phyloP scores from a whole-genome alignment of 2,113 vertebrate genomes.

The Oriolus oriolus region DNA sequence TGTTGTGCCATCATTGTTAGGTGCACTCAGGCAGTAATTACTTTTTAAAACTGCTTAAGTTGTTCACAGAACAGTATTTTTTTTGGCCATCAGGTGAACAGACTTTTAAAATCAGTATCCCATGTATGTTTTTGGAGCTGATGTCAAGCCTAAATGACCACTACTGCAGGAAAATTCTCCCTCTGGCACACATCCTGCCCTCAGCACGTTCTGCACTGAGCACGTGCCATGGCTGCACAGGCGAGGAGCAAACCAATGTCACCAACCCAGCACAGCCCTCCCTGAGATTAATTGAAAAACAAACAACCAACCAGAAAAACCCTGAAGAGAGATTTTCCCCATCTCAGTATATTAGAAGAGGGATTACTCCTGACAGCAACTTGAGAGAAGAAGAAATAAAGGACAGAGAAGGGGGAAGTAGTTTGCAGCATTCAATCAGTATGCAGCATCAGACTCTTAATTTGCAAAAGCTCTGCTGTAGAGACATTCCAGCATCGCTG shows the following conservation, averaged over 20 bases:
- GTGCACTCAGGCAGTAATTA: neutral
- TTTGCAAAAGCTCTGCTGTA: conserved; percentile 46
- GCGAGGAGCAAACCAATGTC: conserved; percentile 18
- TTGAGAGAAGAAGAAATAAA: conserved; percentile 55
- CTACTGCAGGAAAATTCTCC: neutral
- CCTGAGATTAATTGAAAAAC: conserved; percentile 55
- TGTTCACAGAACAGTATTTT: neutral
- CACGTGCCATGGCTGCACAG: neutral
- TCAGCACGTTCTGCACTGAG: neutral
- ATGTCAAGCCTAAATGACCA: neutral
- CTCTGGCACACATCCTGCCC: neutral
- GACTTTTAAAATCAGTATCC: neutral
- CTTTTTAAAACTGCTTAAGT: neutral
- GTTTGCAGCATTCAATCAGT: conserved; percentile 52
- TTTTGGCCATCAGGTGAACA: neutral
- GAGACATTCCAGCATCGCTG: conserved; percentile 17
- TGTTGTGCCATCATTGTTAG: neutral
- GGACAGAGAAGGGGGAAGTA: conserved; percentile 22
- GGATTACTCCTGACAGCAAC: conserved; percentile 62
- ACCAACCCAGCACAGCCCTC: neutral
- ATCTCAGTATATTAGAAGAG: conserved; percentile 60
- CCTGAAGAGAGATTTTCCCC: conserved; percentile 59
- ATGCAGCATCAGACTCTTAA: conserved; percentile 50
- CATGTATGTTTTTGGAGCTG: neutral
- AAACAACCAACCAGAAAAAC: conserved; percentile 54